phyloP scores from a whole-genome alignment of 2,888 invertebrate species.

The Euplexia lucipara region DNA sequence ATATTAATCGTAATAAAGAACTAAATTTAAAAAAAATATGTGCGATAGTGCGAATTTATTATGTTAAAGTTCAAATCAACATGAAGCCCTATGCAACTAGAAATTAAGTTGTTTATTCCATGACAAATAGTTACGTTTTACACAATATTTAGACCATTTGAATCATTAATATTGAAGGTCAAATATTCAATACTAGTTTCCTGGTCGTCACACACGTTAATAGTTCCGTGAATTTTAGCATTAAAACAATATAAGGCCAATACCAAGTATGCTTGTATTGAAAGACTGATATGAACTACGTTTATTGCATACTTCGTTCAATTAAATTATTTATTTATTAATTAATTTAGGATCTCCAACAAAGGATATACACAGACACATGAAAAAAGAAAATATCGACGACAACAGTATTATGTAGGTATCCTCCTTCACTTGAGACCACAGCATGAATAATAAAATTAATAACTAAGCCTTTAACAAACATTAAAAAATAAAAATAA shows the following conservation, averaged over 20 bases:
- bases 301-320: slow-evolving; percentile 7
- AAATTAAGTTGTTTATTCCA: slow-evolving; percentile 17
- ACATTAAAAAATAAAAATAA: too few species aligned
- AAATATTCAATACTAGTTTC: slow-evolving; percentile 42
- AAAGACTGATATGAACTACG: slow-evolving; percentile 15
- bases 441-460: too few species aligned
- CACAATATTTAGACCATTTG: slow-evolving; percentile 28
- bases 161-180: slow-evolving; percentile 44
- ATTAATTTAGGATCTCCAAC: too few species aligned
- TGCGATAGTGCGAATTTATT: slow-evolving; percentile 7
- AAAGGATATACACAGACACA: too few species aligned
- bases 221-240: slow-evolving; percentile 21
- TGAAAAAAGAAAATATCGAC: too few species aligned
- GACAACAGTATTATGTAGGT: too few species aligned
- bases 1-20: background rate
- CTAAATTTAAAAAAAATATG: background rate
- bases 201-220: slow-evolving; percentile 27
- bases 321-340: too few species aligned
- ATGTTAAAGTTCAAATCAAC: background rate
- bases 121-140: background rate
- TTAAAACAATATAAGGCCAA: slow-evolving; percentile 30
- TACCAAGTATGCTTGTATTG: slow-evolving; percentile 23
- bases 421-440: too few species aligned
- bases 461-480: too few species aligned
- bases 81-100: background rate